Conservation (phyloP, 1,140 invertebrate genomes). For the Trachelipus rathkii region DNA sequence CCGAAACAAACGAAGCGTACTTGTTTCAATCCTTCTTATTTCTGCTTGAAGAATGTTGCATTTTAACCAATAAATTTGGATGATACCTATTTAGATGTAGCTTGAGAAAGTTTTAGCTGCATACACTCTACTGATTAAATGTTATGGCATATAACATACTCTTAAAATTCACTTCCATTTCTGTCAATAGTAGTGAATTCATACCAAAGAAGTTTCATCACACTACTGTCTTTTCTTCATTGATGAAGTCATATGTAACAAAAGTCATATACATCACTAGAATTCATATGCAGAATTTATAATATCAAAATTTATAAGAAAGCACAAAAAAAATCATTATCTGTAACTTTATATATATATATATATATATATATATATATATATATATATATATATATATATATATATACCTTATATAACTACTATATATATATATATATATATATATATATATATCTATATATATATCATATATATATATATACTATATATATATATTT, state of each 20-base stretch:
- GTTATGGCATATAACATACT: not conserved
- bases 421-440: too few relatives aligned
- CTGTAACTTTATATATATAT: too few relatives aligned
- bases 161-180: not conserved
- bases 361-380: too few relatives aligned
- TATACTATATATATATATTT: too few relatives aligned
- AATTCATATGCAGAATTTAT: too few relatives aligned
- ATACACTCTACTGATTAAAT: not conserved
- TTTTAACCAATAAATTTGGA: not conserved
- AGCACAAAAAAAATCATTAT: too few relatives aligned
- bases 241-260: not conserved
- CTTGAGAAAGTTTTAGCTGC: constrained; percentile 2
- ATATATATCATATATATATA: too few relatives aligned
- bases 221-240: not conserved
- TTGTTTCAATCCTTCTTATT: constrained; percentile 1
- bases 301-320: too few relatives aligned
- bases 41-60: not conserved
- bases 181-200: not conserved
- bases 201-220: not conserved
- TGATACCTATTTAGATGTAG: not conserved
- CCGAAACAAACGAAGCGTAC: not conserved
- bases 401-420: too few relatives aligned
- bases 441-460: too few relatives aligned
- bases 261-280: too few relatives aligned
- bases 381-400: too few relatives aligned